Conservation (phyloP, 2,113 vertebrate species). For the Petrocephalus microphthalmus region DNA sequence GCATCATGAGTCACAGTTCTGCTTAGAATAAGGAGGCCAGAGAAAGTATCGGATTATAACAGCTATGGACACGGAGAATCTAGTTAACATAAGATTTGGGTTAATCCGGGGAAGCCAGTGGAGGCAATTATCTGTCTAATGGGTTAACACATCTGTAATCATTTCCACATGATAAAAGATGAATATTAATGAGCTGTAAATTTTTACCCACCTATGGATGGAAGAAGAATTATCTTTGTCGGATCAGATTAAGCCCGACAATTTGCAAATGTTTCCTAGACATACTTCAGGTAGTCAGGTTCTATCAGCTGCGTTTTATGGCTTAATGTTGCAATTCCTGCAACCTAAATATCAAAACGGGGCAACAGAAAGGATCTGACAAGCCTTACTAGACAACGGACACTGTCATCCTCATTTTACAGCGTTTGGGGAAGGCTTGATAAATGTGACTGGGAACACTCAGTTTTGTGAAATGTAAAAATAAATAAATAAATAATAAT, state of each 20-base stretch:
- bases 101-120: neutral
- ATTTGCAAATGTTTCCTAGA: no score
- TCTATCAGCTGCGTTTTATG: neutral
- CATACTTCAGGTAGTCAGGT: neutral
- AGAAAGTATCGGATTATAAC: neutral
- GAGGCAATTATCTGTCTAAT: neutral
- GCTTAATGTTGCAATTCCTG: neutral
- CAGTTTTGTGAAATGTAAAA: neutral
- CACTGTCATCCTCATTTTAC: neutral
- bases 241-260: no score
- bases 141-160: neutral
- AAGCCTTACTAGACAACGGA: neutral
- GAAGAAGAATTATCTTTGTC: no score
- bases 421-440: neutral
- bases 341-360: neutral
- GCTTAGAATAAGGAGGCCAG: neutral
- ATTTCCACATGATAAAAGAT: neutral
- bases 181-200: neutral
- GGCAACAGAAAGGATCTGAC: neutral
- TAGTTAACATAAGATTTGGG: slow-evolving; percentile 6
- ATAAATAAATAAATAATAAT: neutral
- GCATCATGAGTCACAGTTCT: neutral
- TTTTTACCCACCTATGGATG: no score
- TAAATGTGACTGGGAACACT: neutral
- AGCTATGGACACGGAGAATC: neutral